These are phyloP conservation scores for Heliconius cydno DNA, from an alignment of 2,888 invertebrate species.

Conservation along the genomic window DNA sequence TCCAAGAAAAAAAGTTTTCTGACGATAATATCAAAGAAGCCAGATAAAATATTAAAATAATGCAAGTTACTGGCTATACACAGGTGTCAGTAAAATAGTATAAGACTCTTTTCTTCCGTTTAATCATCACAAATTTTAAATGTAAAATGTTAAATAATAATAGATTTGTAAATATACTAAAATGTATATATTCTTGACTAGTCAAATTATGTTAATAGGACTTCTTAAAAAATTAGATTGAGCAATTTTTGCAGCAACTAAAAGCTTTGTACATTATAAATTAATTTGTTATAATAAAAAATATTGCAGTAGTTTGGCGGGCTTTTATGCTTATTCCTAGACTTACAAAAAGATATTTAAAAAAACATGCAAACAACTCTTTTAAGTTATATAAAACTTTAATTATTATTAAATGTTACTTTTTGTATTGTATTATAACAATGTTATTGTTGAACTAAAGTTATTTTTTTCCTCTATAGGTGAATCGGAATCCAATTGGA, in stretches of 20 bases:
- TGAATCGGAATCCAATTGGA: conserved; percentile 72
- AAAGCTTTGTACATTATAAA: neutral
- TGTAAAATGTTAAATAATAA: neutral
- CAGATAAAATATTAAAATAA: neutral
- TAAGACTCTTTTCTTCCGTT: neutral
- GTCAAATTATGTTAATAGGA: neutral
- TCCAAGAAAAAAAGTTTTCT: no score
- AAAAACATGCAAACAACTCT: no score
- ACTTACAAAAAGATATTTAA: no score
- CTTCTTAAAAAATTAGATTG: neutral
- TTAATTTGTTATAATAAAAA: no score
- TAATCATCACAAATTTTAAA: neutral
- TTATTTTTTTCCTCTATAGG: conserved; percentile 15
- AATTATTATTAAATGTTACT: no score
- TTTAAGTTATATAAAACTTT: no score
- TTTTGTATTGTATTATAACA: no score
- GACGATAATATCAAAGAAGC: neutral
- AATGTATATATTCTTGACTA: neutral
- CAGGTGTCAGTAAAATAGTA: neutral
- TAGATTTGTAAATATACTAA: neutral
- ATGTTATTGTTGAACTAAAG: neutral
- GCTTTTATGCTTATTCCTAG: neutral
- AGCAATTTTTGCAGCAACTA: neutral
- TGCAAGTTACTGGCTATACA: neutral
- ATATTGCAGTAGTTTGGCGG: neutral